Evolutionary conservation across 2,888 invertebrate species (phyloP).

Genomic region (Cryptosula pallasiana): DNA sequence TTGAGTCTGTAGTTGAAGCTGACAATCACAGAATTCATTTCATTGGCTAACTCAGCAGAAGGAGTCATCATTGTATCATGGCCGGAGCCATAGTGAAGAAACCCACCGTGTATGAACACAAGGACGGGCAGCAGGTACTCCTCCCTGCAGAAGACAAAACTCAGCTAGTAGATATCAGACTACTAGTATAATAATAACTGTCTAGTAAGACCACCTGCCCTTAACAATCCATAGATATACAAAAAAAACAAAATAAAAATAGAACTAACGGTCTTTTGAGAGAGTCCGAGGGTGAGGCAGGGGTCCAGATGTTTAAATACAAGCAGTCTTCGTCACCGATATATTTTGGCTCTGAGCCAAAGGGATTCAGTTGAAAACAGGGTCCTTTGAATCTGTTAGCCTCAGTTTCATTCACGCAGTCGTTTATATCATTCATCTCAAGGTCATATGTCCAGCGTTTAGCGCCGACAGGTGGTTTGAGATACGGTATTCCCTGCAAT

Average conservation of each 20-base stretch:
- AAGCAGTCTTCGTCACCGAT: constrained; percentile 40
- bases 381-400: constrained; percentile 15
- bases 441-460: constrained; percentile 18
- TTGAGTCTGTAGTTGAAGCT: constrained; percentile 75
- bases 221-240: too few species aligned
- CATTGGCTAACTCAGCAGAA: constrained; percentile 69
- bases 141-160: too few species aligned
- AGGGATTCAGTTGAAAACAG: constrained; percentile 4
- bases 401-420: background rate
- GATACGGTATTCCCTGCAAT: constrained; percentile 23
- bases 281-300: constrained; percentile 27
- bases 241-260: too few species aligned
- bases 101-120: constrained; percentile 23
- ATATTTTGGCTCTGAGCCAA: background rate
- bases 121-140: background rate
- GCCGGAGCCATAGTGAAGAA: constrained; percentile 18
- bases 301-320: constrained; percentile 42
- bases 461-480: background rate
- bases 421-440: background rate
- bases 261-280: too few species aligned
- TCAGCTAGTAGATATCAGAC: too few species aligned
- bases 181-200: too few species aligned
- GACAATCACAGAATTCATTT: constrained; percentile 77
- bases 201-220: too few species aligned
- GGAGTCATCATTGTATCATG: constrained; percentile 56